These are phyloP conservation scores for Harpagoxenus sublaevis DNA, from an alignment of 2,888 invertebrate species.

Conservation along the genomic window DNA sequence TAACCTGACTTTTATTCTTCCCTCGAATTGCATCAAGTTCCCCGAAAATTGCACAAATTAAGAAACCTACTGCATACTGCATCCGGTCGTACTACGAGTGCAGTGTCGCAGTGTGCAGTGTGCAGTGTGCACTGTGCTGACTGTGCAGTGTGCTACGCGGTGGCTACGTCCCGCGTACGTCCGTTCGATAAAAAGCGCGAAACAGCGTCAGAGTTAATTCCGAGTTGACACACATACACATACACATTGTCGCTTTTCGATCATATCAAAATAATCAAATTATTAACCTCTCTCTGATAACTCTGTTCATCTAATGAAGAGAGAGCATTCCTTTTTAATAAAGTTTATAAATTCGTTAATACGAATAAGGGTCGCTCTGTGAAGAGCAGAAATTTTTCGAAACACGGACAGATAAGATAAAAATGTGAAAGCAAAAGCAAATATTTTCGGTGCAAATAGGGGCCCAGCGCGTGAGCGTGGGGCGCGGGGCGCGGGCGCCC, in stretches of 20 bases:
- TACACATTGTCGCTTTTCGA: background rate
- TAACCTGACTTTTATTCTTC: too few relatives aligned
- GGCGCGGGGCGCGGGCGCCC: background rate
- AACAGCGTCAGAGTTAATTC: too few relatives aligned
- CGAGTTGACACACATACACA: too few relatives aligned
- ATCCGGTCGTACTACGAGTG: too few relatives aligned
- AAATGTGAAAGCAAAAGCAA: constrained; percentile 64
- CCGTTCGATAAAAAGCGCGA: too few relatives aligned
- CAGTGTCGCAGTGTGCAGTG: too few relatives aligned
- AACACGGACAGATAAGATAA: constrained; percentile 67
- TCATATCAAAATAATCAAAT: constrained; percentile 15
- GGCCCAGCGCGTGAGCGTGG: background rate
- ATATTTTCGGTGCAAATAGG: constrained; percentile 59
- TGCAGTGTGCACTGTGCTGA: too few relatives aligned
- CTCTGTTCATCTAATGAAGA: constrained; percentile 55
- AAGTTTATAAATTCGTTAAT: background rate
- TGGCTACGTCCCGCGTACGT: too few relatives aligned
- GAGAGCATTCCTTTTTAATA: constrained; percentile 28
- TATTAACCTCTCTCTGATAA: constrained; percentile 52
- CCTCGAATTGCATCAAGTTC: too few relatives aligned
- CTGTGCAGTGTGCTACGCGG: too few relatives aligned
- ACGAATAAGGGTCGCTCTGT: constrained; percentile 16
- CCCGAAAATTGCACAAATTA: too few relatives aligned
- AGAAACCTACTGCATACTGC: too few relatives aligned
- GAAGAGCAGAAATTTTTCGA: constrained; percentile 50